Percentiles rank a stretch among this genome's conserved stretches.
Conservation (phyloP, 2,797 vertebrate species). For the Lacerta bilineata region DNA sequence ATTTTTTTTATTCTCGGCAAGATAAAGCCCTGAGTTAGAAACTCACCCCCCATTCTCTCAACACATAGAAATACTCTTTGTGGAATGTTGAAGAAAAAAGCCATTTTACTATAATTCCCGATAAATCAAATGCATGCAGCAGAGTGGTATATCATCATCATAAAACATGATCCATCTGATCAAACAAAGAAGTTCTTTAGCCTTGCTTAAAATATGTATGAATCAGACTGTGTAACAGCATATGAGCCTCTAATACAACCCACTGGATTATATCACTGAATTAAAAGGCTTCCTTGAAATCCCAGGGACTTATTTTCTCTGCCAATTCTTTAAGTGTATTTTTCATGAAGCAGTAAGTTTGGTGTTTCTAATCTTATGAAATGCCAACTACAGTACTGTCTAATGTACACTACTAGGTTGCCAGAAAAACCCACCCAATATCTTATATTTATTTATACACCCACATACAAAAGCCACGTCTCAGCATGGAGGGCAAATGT, state of each 20-base stretch:
- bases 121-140: constrained; percentile 31
- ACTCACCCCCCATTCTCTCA: too few species aligned
- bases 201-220: constrained; percentile 28
- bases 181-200: constrained; percentile 47
- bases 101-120: background rate
- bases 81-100: background rate
- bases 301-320: constrained; percentile 60
- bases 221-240: constrained; percentile 41
- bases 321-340: constrained; percentile 42
- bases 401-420: constrained; percentile 52
- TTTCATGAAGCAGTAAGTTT: constrained; percentile 58
- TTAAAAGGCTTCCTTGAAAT: constrained; percentile 62
- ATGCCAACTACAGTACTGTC: constrained; percentile 51
- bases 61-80: background rate
- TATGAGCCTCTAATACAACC: constrained; percentile 54
- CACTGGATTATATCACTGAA: constrained; percentile 54
- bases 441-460: constrained; percentile 37
- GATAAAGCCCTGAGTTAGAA: too few species aligned
- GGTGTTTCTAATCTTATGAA: constrained; percentile 57
- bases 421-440: constrained; percentile 48
- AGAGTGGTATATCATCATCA: constrained; percentile 45
- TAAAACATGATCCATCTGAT: constrained; percentile 44
- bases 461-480: constrained; percentile 49
- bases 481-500: constrained; percentile 45
- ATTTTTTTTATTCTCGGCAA: too few species aligned